phyloP scores from a whole-genome alignment of 2,797 vertebrate genomes.

The Sarcoramphus papa region DNA sequence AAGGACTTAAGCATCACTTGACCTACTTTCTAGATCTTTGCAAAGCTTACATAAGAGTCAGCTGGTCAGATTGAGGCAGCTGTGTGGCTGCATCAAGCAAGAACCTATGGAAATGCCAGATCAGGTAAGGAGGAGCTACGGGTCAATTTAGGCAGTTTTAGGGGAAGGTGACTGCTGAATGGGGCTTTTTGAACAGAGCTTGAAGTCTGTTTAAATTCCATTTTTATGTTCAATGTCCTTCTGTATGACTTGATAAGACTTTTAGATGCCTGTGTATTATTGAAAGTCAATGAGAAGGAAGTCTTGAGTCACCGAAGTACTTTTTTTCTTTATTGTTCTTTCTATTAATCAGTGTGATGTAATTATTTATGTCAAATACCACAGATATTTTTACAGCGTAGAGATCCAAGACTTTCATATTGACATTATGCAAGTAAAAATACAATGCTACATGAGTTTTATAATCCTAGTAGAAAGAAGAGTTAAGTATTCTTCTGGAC shows the following conservation, averaged over 20 bases:
- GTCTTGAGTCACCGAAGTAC: neutral
- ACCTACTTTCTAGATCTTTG: neutral
- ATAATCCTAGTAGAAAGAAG: neutral
- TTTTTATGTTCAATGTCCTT: neutral
- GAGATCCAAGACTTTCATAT: neutral
- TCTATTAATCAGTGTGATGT: neutral
- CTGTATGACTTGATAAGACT: neutral
- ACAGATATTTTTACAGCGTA: neutral
- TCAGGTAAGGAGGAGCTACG: neutral
- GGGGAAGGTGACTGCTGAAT: neutral
- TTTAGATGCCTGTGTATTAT: neutral
- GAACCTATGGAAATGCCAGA: neutral
- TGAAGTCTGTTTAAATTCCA: neutral
- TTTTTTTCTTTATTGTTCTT: neutral
- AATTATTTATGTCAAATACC: neutral
- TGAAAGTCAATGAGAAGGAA: slow-evolving; percentile 18
- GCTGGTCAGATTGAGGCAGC: neutral
- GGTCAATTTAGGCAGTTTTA: neutral
- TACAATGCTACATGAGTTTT: neutral
- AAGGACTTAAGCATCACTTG: neutral
- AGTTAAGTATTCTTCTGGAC: neutral
- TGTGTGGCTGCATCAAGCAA: neutral
- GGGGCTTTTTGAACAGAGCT: neutral
- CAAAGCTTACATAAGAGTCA: neutral
- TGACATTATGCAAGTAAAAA: neutral